Percentiles rank a stretch among this genome's conserved stretches.
These are phyloP conservation scores for Smutsia temminckii DNA, from an alignment of 2,797 vertebrate genomes.

Conservation along the genomic window DNA sequence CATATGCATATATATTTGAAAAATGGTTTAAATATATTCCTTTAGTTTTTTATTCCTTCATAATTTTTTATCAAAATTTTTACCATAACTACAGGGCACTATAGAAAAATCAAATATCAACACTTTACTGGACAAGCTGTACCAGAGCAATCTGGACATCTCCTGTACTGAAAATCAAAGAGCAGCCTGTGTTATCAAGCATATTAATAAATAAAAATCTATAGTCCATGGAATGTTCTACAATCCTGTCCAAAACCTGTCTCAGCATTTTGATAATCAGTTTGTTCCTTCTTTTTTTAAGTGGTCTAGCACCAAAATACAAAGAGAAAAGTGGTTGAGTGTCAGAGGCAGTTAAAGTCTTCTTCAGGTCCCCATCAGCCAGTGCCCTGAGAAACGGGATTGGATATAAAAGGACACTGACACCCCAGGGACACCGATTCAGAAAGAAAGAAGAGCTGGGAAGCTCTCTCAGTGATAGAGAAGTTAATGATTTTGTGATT, in stretches of 20 bases:
- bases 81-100: not conserved
- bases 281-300: constrained; percentile 55
- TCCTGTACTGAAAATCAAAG: not conserved
- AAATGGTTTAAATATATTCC: not conserved
- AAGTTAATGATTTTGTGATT: constrained; percentile 86
- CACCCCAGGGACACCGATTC: constrained; percentile 84
- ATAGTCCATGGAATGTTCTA: not conserved
- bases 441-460: constrained; percentile 77
- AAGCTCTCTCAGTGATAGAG: constrained; percentile 79
- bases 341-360: constrained; percentile 78
- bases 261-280: not conserved
- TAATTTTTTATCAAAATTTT: not conserved
- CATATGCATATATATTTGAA: not conserved
- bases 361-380: constrained; percentile 69
- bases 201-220: not conserved
- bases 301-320: constrained; percentile 57
- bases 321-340: constrained; percentile 67
- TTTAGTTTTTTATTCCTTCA: not conserved
- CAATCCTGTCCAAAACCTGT: not conserved
- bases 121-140: rapidly evolving
- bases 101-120: not conserved
- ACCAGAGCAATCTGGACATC: rapidly evolving
- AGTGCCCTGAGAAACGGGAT: constrained; percentile 72
- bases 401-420: constrained; percentile 81
- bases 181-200: not conserved